Evolutionary conservation across 1,140 invertebrate genomes (phyloP).

Genomic region (Drosophila ogumai): DNA sequence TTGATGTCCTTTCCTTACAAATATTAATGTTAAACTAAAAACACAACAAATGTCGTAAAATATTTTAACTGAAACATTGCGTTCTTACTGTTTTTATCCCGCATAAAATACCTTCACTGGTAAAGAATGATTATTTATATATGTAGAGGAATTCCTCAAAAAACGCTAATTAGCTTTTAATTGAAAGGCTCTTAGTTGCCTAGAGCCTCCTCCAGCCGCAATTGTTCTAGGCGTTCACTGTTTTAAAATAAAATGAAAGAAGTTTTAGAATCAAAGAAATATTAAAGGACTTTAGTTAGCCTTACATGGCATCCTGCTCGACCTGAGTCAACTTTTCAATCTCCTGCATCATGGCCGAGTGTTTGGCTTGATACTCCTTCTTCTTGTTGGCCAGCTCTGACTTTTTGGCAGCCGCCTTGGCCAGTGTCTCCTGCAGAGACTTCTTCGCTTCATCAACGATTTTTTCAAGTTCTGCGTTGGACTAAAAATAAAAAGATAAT

Average conservation of each 20-base stretch:
- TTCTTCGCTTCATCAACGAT: rapidly evolving
- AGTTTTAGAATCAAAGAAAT: background rate
- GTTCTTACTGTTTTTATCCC: background rate
- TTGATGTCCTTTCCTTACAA: background rate
- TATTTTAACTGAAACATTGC: background rate
- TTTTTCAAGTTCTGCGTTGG: background rate
- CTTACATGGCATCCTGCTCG: conserved; percentile 3
- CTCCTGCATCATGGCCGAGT: background rate
- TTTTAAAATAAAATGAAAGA: background rate
- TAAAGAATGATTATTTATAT: background rate
- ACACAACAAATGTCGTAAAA: background rate
- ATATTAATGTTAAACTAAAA: background rate
- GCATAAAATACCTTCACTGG: background rate
- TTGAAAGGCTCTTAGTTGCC: too few relatives aligned
- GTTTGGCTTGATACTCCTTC: background rate
- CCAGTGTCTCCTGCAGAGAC: background rate
- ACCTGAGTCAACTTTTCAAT: background rate
- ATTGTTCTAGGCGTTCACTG: background rate
- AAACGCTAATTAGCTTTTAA: background rate
- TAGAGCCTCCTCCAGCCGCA: background rate
- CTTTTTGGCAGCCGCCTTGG: background rate
- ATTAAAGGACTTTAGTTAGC: background rate
- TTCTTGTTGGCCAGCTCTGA: background rate
- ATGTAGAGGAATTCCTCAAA: background rate
- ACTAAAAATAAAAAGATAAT: background rate